Conservation (phyloP, 2,113 vertebrate genomes). For the Megatriorchis doriae region DNA sequence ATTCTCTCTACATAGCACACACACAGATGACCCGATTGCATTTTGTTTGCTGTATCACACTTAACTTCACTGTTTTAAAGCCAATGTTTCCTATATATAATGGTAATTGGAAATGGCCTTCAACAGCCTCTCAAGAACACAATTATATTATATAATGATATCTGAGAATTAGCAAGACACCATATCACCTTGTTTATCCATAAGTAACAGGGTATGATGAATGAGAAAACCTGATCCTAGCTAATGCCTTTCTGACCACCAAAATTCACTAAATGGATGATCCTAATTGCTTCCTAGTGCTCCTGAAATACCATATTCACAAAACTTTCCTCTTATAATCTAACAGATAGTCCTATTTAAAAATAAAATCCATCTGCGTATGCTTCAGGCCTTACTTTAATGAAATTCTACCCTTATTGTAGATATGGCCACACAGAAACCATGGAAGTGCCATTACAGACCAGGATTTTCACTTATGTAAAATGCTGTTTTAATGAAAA, state of each 20-base stretch:
- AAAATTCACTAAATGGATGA: constrained; percentile 38
- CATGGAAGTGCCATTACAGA: not conserved
- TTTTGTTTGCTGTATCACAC: not conserved
- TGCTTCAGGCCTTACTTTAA: constrained; percentile 21
- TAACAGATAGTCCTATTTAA: not conserved
- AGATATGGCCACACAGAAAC: not conserved
- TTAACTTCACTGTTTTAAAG: not conserved
- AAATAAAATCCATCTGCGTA: constrained; percentile 12
- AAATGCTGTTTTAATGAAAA: not conserved
- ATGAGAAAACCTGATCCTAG: constrained; percentile 23
- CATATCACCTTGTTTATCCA: not conserved
- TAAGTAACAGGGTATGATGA: not conserved
- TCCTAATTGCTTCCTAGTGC: constrained; percentile 27
- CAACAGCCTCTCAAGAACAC: not conserved
- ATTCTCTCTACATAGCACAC: not conserved
- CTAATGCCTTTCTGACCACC: constrained; percentile 34
- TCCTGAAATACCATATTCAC: constrained; percentile 18
- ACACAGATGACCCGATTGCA: not conserved
- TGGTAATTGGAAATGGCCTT: constrained; percentile 15
- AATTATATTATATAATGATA: constrained; percentile 9
- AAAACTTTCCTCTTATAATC: constrained; percentile 6
- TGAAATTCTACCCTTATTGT: not conserved
- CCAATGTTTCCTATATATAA: not conserved
- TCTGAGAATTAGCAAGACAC: not conserved
- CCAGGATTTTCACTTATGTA: not conserved